These are phyloP conservation scores for Cataglyphis livida DNA, from an alignment of 2,888 invertebrate genomes.

Conservation along the genomic window DNA sequence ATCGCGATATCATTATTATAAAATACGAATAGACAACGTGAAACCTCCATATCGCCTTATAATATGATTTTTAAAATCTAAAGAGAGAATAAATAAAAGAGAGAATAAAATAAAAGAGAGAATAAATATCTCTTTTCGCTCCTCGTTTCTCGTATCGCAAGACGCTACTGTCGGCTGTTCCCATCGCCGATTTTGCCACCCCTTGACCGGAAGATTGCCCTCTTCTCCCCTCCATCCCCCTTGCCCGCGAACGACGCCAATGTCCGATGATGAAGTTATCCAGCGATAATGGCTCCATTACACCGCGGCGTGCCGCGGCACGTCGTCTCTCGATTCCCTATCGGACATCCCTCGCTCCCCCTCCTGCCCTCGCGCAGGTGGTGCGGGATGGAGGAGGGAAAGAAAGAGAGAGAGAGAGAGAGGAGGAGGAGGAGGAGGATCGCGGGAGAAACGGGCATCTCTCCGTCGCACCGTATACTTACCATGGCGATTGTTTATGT, in stretches of 20 bases:
- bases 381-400: slow-evolving; percentile 47
- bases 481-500: slow-evolving; percentile 85
- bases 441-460: slow-evolving; percentile 70
- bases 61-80: neutral
- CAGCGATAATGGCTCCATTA: slow-evolving; percentile 86
- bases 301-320: slow-evolving; percentile 67
- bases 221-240: slow-evolving; percentile 28
- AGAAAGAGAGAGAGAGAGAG: no score
- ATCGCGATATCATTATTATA: neutral
- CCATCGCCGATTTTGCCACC: slow-evolving; percentile 31
- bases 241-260: slow-evolving; percentile 75
- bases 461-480: slow-evolving; percentile 83
- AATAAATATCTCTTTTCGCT: neutral
- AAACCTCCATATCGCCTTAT: no score
- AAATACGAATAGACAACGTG: neutral
- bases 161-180: slow-evolving; percentile 28
- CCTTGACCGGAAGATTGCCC: slow-evolving; percentile 29
- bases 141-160: neutral
- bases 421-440: neutral
- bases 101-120: neutral
- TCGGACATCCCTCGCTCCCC: slow-evolving; percentile 67
- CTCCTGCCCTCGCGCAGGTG: slow-evolving; percentile 53
- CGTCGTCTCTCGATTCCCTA: slow-evolving; percentile 70
- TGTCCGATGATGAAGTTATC: slow-evolving; percentile 85
- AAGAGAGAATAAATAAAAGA: slow-evolving; percentile 10